A percentile compares a stretch with the other conserved stretches of the same genome.
Conservation (phyloP, 2,113 vertebrate genomes). For the Neolamprologus tretocephalus region DNA sequence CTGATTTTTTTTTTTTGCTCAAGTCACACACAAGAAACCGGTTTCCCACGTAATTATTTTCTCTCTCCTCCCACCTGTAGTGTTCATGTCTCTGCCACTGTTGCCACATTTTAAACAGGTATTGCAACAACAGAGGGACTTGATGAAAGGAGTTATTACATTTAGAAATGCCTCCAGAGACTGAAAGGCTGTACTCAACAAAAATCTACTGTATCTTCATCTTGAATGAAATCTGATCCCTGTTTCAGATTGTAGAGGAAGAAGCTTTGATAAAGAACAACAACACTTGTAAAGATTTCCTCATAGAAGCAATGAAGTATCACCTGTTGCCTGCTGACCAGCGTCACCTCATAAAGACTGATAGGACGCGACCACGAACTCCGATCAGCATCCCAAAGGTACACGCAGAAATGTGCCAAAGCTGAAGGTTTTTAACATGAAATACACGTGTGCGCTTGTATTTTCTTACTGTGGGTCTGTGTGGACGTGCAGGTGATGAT, state of each 20-base stretch:
- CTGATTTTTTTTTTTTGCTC: not conserved
- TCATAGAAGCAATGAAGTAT: slow-evolving; percentile 97
- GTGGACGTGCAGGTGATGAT: slow-evolving; percentile 84
- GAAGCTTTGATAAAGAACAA: slow-evolving; percentile 97
- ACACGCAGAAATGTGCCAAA: not conserved
- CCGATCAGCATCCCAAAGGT: slow-evolving; percentile 82
- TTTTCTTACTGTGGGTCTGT: not conserved
- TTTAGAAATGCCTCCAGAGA: not conserved
- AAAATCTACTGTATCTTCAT: accelerated
- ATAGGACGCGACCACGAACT: slow-evolving; percentile 88
- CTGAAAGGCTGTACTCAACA: not conserved
- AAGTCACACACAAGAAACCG: not conserved
- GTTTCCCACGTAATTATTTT: not conserved
- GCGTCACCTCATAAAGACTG: slow-evolving; percentile 91
- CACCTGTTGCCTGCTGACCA: slow-evolving; percentile 95
- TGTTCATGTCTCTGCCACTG: not conserved
- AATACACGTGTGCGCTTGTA: accelerated
- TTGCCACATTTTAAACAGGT: not conserved
- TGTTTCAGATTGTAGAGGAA: slow-evolving; percentile 87
- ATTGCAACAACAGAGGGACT: not conserved
- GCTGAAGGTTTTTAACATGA: not conserved
- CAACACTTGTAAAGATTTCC: slow-evolving; percentile 96
- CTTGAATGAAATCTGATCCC: not conserved
- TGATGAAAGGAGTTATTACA: not conserved
- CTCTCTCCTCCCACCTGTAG: not conserved